Evolutionary conservation across 2,888 invertebrate species (phyloP).

Genomic region (Pharmacophagus antenor): DNA sequence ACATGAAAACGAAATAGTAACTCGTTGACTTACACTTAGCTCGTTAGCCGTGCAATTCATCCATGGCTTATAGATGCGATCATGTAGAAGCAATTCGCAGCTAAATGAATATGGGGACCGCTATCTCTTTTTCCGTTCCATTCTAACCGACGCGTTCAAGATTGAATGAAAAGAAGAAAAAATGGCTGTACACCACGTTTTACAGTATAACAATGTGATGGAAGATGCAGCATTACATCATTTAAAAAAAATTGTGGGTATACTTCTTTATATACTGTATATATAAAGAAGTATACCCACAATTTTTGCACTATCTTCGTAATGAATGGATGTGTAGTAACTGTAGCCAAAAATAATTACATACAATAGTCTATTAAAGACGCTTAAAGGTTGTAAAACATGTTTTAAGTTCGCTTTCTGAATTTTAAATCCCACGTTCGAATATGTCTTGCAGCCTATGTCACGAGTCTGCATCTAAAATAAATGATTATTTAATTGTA

Average conservation of each 20-base stretch:
- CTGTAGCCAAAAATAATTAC: no score
- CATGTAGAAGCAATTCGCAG: conserved; percentile 39
- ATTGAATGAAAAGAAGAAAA: not conserved
- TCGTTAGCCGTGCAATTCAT: conserved; percentile 42
- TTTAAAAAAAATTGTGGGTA: not conserved
- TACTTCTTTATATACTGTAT: no score
- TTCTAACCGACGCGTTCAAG: not conserved
- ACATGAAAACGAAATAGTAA: conserved; percentile 36
- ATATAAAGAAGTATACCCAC: no score
- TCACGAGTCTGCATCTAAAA: no score
- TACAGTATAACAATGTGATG: not conserved
- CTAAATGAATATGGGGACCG: conserved; percentile 27
- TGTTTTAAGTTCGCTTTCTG: no score
- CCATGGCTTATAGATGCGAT: conserved; percentile 38
- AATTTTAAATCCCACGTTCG: no score
- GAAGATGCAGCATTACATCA: not conserved
- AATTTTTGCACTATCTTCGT: no score
- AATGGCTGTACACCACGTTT: not conserved
- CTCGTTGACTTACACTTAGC: conserved; percentile 41
- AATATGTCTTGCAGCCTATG: no score
- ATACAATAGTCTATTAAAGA: no score
- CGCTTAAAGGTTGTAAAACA: no score
- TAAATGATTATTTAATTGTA: no score
- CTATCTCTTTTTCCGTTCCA: conserved; percentile 7
- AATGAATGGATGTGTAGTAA: no score